These are phyloP conservation scores for Drosophila helvetica DNA, from an alignment of 2,888 invertebrate genomes.

Conservation along the genomic window DNA sequence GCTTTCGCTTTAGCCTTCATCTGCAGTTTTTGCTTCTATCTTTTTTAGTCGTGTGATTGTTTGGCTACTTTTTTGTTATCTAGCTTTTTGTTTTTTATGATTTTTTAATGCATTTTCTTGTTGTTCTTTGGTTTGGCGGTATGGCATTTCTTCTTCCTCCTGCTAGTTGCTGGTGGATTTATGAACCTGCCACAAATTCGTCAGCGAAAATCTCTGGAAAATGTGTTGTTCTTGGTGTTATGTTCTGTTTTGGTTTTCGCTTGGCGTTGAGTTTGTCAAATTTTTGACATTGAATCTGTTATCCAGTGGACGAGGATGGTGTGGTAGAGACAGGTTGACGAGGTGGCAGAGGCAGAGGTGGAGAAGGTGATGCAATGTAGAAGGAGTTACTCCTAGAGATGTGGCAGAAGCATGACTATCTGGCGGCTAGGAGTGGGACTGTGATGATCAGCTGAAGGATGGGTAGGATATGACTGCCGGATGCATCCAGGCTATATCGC, in stretches of 20 bases:
- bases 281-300: slow-evolving; percentile 52
- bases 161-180: slow-evolving; percentile 51
- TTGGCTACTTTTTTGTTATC: slow-evolving; percentile 6
- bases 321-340: neutral
- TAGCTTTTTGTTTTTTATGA: slow-evolving; percentile 9
- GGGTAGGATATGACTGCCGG: slow-evolving; percentile 2
- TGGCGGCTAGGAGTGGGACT: neutral
- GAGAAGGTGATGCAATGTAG: neutral
- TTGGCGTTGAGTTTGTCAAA: slow-evolving; percentile 44
- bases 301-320: neutral
- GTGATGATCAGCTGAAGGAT: slow-evolving; percentile 7
- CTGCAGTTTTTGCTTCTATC: neutral
- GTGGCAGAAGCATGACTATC: neutral
- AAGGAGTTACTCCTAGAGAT: neutral
- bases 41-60: neutral
- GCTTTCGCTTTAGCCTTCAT: neutral
- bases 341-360: too few species aligned
- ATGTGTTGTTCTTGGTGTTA: slow-evolving; percentile 10
- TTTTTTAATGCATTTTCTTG: slow-evolving; percentile 38
- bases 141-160: slow-evolving; percentile 11
- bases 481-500: slow-evolving; percentile 10
- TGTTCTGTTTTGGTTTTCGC: slow-evolving; percentile 6
- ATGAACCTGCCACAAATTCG: slow-evolving; percentile 58
- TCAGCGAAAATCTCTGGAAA: slow-evolving; percentile 38
- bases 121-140: slow-evolving; percentile 13